phyloP scores from a whole-genome alignment of 2,797 vertebrate species.

The Picus viridis region DNA sequence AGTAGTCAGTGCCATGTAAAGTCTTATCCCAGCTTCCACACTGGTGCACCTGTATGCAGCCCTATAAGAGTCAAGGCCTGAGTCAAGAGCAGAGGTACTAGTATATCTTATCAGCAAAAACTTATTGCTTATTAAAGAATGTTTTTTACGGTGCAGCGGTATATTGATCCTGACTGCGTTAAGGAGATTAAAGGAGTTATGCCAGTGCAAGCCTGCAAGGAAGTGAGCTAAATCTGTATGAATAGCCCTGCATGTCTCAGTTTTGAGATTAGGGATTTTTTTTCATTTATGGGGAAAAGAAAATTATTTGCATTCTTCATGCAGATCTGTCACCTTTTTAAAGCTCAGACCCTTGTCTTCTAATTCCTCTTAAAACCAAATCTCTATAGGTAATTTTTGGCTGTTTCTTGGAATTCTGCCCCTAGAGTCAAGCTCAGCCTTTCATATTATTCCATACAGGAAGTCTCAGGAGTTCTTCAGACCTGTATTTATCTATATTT shows the following conservation, averaged over 20 bases:
- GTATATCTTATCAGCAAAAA: neutral
- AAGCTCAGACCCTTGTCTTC: neutral
- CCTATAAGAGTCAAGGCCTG: neutral
- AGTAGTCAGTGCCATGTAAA: neutral
- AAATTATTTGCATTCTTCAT: neutral
- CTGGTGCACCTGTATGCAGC: neutral
- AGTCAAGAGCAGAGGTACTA: neutral
- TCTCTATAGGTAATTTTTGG: neutral
- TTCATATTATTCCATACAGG: neutral
- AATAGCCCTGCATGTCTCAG: neutral
- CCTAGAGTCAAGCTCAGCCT: neutral
- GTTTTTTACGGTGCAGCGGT: neutral
- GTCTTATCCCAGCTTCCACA: neutral
- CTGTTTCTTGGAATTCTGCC: neutral
- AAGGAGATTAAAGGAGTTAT: accelerated
- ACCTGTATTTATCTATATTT: neutral
- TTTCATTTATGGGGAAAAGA: no score
- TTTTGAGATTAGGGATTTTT: neutral
- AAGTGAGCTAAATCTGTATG: neutral
- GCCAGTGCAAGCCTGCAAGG: neutral
- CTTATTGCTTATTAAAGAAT: neutral
- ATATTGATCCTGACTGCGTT: neutral
- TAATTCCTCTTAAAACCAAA: neutral
- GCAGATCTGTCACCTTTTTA: neutral
- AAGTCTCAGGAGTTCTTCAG: neutral